phyloP scores from a whole-genome alignment of 2,888 invertebrate species.

The Chirona hameri region DNA sequence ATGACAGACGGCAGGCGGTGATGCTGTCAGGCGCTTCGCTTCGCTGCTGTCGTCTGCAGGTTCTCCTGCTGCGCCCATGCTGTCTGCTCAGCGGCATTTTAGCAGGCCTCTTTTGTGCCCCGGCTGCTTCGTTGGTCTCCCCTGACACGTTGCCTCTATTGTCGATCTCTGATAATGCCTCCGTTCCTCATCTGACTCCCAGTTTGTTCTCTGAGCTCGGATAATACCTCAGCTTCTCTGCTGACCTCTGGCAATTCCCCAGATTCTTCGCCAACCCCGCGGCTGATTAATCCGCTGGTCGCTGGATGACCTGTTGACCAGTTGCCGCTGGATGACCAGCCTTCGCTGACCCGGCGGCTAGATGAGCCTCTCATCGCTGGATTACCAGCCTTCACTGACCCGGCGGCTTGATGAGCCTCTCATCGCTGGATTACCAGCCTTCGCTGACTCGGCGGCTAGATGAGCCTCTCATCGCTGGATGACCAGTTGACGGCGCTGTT shows the following conservation, averaged over 20 bases:
- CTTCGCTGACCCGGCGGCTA: background rate
- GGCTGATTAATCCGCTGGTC: background rate
- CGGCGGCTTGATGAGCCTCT: background rate
- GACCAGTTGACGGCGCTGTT: constrained; percentile 24
- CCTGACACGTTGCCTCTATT: no score
- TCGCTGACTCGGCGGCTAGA: background rate
- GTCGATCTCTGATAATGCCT: no score
- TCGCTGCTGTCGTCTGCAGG: no score
- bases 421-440: background rate
- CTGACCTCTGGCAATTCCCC: background rate
- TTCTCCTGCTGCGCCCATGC: no score
- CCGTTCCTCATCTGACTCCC: background rate
- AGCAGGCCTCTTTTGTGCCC: no score
- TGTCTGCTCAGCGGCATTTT: no score
- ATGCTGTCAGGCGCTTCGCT: no score
- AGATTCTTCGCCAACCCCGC: no score
- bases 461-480: constrained; percentile 8
- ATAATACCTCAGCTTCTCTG: background rate
- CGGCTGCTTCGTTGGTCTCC: no score
- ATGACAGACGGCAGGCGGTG: background rate
- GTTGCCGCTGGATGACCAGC: background rate
- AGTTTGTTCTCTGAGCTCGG: background rate
- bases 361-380: constrained; percentile 13
- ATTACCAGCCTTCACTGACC: no score
- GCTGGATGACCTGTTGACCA: background rate